phyloP scores from a whole-genome alignment of 2,888 invertebrate genomes.

The Allygus modestus region DNA sequence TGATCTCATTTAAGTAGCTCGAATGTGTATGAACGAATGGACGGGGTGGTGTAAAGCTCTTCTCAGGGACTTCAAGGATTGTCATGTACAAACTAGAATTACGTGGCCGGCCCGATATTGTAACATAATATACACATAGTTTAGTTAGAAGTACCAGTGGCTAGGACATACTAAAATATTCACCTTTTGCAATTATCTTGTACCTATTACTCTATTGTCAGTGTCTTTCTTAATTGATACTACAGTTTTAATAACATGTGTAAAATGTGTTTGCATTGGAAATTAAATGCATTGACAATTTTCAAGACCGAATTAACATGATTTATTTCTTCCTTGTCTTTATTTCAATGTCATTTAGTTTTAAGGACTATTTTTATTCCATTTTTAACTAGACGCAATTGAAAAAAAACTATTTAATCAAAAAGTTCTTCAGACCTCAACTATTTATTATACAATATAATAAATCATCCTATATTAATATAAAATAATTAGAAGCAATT shows the following conservation, averaged over 20 bases:
- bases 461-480: too few species aligned
- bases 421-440: too few species aligned
- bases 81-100: slow-evolving; percentile 55
- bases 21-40: slow-evolving; percentile 43
- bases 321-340: slow-evolving; percentile 48
- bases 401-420: too few species aligned
- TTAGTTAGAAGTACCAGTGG: slow-evolving; percentile 37
- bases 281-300: slow-evolving; percentile 59
- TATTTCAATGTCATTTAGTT: slow-evolving; percentile 8
- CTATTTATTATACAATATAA: too few species aligned
- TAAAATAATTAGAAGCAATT: too few species aligned
- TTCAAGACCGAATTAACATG: slow-evolving; percentile 41
- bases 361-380: background rate
- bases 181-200: slow-evolving; percentile 59
- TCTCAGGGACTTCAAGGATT: slow-evolving; percentile 55
- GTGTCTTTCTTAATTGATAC: slow-evolving; percentile 62
- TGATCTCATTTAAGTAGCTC: slow-evolving; percentile 53
- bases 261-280: slow-evolving; percentile 57
- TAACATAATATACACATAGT: slow-evolving; percentile 47
- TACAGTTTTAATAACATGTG: slow-evolving; percentile 63
- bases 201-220: slow-evolving; percentile 61
- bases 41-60: slow-evolving; percentile 48
- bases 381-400: too few species aligned
- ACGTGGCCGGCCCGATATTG: slow-evolving; percentile 35
- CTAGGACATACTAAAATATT: slow-evolving; percentile 54